A percentile compares a stretch with the other conserved stretches of the same genome.
These are phyloP conservation scores for Propsilocerus akamusi DNA, from an alignment of 1,140 invertebrate genomes.

Conservation along the genomic window DNA sequence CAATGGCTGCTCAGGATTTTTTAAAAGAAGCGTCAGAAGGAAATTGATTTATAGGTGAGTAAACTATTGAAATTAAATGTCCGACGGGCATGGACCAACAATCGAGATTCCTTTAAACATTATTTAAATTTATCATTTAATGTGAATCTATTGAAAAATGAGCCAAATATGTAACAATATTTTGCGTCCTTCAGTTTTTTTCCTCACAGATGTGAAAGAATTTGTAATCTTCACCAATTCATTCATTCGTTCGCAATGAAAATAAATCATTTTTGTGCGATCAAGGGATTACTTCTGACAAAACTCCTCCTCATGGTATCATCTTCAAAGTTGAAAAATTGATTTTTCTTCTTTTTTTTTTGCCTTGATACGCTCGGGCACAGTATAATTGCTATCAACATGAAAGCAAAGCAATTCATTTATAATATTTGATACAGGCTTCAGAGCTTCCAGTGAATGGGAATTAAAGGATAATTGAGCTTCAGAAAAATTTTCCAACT, in stretches of 20 bases:
- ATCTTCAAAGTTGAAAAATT: not conserved
- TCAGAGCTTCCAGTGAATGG: not conserved
- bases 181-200: not conserved
- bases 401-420: not conserved
- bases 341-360: too few relatives aligned
- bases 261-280: slow-evolving; percentile 3
- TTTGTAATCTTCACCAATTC: slow-evolving; percentile 1
- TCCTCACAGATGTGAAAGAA: not conserved
- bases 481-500: not conserved
- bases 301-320: not conserved
- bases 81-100: slow-evolving; percentile 14
- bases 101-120: too few relatives aligned
- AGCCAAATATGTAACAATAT: not conserved
- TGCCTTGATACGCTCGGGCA: too few relatives aligned
- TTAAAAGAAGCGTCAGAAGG: slow-evolving; percentile 89
- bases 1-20: slow-evolving; percentile 97
- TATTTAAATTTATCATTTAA: not conserved
- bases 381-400: not conserved
- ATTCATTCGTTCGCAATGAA: not conserved
- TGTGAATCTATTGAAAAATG: not conserved
- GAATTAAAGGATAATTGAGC: not conserved
- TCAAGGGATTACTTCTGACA: not conserved
- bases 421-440: slow-evolving; percentile 1
- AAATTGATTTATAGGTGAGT: slow-evolving; percentile 92
- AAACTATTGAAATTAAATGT: slow-evolving; percentile 18